Base-by-base conservation (phyloP, 2,113 vertebrate genomes). In the Podarcis muralis region DNA sequence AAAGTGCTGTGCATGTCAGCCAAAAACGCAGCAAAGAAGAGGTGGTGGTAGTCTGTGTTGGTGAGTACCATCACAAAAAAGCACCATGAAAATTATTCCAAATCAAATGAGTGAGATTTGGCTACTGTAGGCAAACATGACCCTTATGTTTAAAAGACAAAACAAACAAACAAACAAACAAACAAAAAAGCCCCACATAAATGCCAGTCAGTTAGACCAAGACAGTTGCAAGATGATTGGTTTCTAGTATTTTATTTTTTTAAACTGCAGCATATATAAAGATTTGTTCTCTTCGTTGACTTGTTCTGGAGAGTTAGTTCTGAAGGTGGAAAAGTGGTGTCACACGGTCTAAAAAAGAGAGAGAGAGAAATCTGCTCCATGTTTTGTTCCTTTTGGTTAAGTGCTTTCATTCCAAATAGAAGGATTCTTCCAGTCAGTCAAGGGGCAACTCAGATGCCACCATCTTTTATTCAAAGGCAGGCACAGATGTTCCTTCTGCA, bases 401-500 rank as follows among this genome's bases (percentile, higher is more conserved):
- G 82, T 0, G 1, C 89, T 90, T 93, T 90, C 91, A 89, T 92
- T 94, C 65, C 92, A 91, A 94, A 86, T 68, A 75, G 87, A 91
- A 96, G 87, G 96, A 97, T 98, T 97, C 96, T 97, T 97, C 93
- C 86, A 97, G 96, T 97, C 94, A 96, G 97, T 96, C 94, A 95
- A 97, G 95, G 96, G 96, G 96, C 96, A 97, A 95, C 95, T 96
- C 93, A 89, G 96, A 97, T 97, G 96, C 97, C 97, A 98, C 97
- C 97, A 98, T 98, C 96, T 97, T 98, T 98, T 98, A 98, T 98
- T 98, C 98, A 98, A 97, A 97, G 96, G 95, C 95, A 97, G 97
- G 96, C 98, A 98, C 98, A 98, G 98, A 98, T 98, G 98, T 98
- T 98, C 96, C 97, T 98, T 97, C 97, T 98, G 97, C 97, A 98